Conservation (phyloP, 2,797 vertebrate genomes). For the Hippoglossus hippoglossus region DNA sequence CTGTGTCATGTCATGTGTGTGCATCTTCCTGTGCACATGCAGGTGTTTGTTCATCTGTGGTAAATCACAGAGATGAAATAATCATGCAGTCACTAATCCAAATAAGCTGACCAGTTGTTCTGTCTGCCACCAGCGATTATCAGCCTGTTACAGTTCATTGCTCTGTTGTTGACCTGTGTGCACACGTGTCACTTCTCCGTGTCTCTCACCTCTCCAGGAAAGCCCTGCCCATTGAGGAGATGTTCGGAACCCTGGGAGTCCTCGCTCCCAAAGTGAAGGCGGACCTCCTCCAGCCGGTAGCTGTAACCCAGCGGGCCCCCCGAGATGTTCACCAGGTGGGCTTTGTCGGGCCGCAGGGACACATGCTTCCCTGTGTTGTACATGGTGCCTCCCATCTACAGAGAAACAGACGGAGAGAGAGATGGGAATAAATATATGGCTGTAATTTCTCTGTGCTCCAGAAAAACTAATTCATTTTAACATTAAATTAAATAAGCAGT, state of each 20-base stretch:
- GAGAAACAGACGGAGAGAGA: not conserved
- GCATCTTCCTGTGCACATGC: not conserved
- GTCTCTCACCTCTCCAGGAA: conserved; percentile 93
- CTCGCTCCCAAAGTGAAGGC: conserved; percentile 94
- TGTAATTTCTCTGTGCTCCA: not conserved
- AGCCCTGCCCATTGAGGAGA: conserved; percentile 94
- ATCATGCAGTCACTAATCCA: conserved; percentile 60
- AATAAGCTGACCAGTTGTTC: conserved; percentile 73
- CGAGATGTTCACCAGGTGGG: conserved; percentile 94
- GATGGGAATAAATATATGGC: not conserved
- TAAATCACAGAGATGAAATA: conserved; percentile 12
- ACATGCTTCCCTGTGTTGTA: conserved; percentile 97
- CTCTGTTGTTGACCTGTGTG: no score
- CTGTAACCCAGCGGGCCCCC: conserved; percentile 95
- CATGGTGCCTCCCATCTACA: conserved; percentile 94
- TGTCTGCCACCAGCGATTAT: conserved; percentile 69
- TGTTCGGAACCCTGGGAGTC: conserved; percentile 94
- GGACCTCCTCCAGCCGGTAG: conserved; percentile 93
- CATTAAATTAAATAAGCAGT: no score
- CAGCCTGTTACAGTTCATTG: conserved; percentile 52
- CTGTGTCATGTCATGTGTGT: not conserved
- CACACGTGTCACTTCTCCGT: not conserved
- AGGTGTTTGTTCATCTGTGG: not conserved
- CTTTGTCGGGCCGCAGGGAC: conserved; percentile 92
- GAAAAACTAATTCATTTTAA: no score